Evolutionary conservation across 2,888 invertebrate species (phyloP), one percentile per base, ranked within the genome.

Genomic region (Drosophila phalerata): DNA sequence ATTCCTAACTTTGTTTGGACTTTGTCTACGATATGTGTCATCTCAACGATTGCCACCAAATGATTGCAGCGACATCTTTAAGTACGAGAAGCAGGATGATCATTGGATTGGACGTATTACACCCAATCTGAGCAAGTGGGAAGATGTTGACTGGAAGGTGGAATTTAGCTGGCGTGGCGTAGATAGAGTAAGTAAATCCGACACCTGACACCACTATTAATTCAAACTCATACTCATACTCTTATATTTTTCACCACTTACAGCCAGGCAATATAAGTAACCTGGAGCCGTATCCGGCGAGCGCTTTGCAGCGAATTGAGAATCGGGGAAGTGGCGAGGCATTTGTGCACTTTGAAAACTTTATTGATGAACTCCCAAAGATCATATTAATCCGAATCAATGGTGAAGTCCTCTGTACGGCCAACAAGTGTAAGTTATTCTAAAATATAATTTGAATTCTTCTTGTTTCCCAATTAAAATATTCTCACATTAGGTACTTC

Each of bases 21-120:
- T 80, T 61, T 63, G 58, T 25, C 32, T 79, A 22, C n/a, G 34
- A 10, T 4, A 43, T n/a, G 69, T 22, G 0, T 19, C 28, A 45
- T 47, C 69, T 1, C 78, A 86, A 32, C 45, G 65, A 0, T 45
- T 73, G 34, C 87, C 90, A 15, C 47, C 53, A 8, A 86, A 75
- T 22, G 40, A 56, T 1, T 86, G 86, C 13, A 63, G 56, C 1
- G 42, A 6, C 10, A 17, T 81, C 1, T 90, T 90, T 48, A 57
- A 49, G 8, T 86, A 86, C 28, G 56, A 67, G 17, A 67, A 69
- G 0, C 55, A 53, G 5, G 64, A 45, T 4, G 57, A 70, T 63
- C 65, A 43, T 0, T 70, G 65, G 63, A 68, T 73, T 37, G 90
- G 90, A 0, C 63, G 60, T 19, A 32, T 70, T 0, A 85, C 61